Evolutionary conservation across 1,140 invertebrate species (phyloP), one percentile per base, ranked within the genome.

Genomic region (Papilio aristodemus): DNA sequence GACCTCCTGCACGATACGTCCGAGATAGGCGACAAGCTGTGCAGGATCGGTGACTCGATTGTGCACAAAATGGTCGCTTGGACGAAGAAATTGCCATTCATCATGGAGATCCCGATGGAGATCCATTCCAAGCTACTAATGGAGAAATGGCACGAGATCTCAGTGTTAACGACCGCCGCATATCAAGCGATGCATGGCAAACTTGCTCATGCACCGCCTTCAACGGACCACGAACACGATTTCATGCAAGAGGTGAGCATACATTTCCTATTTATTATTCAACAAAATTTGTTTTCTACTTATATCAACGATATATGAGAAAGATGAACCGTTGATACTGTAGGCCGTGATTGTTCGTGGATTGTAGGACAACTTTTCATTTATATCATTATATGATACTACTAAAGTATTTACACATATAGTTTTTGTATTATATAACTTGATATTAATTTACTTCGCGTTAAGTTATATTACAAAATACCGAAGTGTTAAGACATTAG

Each of bases 21-120:
- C 72, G 96, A 97, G 89, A 94, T 98, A 73, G 97, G 96, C 73
- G 96, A 98, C 79, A 97, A 97, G 89, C 92, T 98, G 80, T 98
- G 97, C 93, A 96, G 97, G 89, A 97, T 99, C 85, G 97, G 97
- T 58, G 97, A 98, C 92, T 98, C 97, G 62, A 98, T 98, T 83
- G 97, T 98, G 39, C 97, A 97, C 92, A 98, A 99, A 92, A 94
- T 99, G 92, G 98, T 99, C 69, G 97, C 98, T 91, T 99, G 98
- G 98, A 99, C 98, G 77, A 98, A 98, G 92, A 95, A 98, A 89
- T 92, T 99, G 87, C 98, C 98, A 37, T 99, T 99, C 92, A 99
- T 99, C 86, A 93, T 96, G 86, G 97, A 99, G 91, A 95, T 99
- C 74, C 97, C 98, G 25, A 96, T 98, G 70, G 96, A 98, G 92